Base-by-base conservation (phyloP, 2,113 vertebrate species). In the Boleophthalmus pectinirostris region DNA sequence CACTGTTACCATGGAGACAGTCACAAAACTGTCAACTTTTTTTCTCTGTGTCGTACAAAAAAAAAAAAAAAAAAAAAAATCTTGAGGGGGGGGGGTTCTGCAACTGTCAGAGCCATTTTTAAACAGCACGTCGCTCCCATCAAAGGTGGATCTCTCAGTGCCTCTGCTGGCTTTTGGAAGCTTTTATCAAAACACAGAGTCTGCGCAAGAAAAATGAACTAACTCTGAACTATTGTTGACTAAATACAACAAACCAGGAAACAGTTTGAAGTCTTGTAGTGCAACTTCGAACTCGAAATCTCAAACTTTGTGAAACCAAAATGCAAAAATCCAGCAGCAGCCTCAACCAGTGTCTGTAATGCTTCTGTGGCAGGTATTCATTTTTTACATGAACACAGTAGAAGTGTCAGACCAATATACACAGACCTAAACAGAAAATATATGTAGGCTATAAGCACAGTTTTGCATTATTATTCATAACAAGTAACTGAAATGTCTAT, bases 21-120 rank as follows among this genome's bases (percentile, higher is more conserved):
- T 92, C 92, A 92, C 91, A 93, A 93, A 93, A 92, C 92, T 91
- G 92, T 94, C 93, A 94, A 91, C 90, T 92, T 93, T 84, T 76
- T 38, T 33, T 21, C 25, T 58, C 56, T 57, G 29, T 80, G 77
- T 88, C 83, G 91, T 93, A 92, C 77, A 78, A 87, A 91, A 92
- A 83, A 92, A 83, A 88, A 60, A n/a, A n/a, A n/a, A n/a, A n/a
- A n/a, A n/a, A n/a, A n/a, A n/a, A n/a, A n/a, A 64, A 63, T 63
- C 60, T 64, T 64, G 65, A 47, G 65, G 71, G 81, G 29, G n/a
- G 29, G 29, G 72, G 83, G 79, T 89, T 87, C 83, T 82, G 86
- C 88, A 89, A 89, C 90, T 91, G 93, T 92, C 91, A 92, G 86
- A 90, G 85, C 89, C 83, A 82, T 89, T 92, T 92, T 93, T 85